These are phyloP conservation scores for Eueremaeus valkanovi DNA, from an alignment of 2,888 invertebrate species.

Conservation along the genomic window DNA sequence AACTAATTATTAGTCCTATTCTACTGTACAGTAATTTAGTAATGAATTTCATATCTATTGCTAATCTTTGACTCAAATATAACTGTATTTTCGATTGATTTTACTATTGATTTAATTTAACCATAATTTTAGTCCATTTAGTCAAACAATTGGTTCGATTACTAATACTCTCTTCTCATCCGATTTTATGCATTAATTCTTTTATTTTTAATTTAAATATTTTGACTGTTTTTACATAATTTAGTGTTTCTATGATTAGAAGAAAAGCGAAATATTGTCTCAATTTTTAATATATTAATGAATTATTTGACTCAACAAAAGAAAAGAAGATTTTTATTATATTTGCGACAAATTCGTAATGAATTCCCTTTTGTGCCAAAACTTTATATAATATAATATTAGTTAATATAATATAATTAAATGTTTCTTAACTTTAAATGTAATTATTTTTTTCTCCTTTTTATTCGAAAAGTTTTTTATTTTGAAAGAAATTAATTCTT, in stretches of 20 bases:
- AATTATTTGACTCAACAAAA: no score
- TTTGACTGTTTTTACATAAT: not conserved
- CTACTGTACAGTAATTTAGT: not conserved
- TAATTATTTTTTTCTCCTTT: not conserved
- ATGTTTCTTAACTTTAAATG: not conserved
- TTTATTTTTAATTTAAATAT: not conserved
- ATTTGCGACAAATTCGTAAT: no score
- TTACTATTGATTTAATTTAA: not conserved
- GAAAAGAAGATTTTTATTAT: no score
- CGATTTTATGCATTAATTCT: not conserved
- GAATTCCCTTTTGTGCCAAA: not conserved
- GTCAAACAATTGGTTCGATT: not conserved
- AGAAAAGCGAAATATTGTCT: not conserved
- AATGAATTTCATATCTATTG: not conserved
- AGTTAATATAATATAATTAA: not conserved
- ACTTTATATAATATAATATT: not conserved
- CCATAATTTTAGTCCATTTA: conserved; percentile 26
- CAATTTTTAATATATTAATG: not conserved
- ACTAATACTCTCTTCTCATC: not conserved
- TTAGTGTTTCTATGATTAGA: not conserved
- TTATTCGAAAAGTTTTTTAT: not conserved
- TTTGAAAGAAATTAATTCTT: no score
- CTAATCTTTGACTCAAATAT: not conserved
- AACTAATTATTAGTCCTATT: not conserved
- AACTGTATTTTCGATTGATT: no score